A percentile compares a stretch with the other conserved stretches of the same genome.
Conservation (phyloP, 2,888 invertebrate species). For the Mesorhabditis sp. region DNA sequence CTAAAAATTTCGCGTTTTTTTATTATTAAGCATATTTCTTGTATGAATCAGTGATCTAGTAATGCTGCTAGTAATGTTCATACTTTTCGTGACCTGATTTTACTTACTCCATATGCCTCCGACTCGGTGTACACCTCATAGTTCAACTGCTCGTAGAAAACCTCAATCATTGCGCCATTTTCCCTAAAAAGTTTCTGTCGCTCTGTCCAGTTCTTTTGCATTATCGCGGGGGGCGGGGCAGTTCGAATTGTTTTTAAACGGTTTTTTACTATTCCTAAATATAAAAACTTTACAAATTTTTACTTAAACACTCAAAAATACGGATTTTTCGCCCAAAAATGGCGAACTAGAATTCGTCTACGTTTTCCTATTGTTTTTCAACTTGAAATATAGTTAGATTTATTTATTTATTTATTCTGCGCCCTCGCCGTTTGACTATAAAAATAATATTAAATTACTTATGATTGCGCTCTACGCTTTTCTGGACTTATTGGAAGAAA, state of each 20-base stretch:
- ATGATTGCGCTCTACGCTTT: not conserved
- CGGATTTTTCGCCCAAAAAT: too few species aligned
- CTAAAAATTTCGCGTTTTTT: conserved; percentile 19
- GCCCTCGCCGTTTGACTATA: too few species aligned
- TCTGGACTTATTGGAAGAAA: not conserved
- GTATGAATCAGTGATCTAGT: not conserved
- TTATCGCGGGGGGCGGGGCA: not conserved
- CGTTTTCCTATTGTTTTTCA: too few species aligned
- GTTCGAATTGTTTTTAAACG: not conserved
- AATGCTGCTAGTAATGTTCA: not conserved
- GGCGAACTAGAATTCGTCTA: too few species aligned
- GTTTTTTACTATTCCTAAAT: too few species aligned
- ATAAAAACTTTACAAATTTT: too few species aligned
- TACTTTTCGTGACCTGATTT: conserved; percentile 7
- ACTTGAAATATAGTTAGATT: too few species aligned
- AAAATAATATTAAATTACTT: conserved; percentile 7
- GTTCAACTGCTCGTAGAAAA: conserved; percentile 54
- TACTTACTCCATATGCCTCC: conserved; percentile 52
- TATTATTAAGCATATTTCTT: conserved; percentile 5
- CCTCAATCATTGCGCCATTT: conserved; percentile 55
- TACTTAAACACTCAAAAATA: too few species aligned
- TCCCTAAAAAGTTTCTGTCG: conserved; percentile 31
- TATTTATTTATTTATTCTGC: too few species aligned
- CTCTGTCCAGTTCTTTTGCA: not conserved
- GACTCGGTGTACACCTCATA: conserved; percentile 49